Evolutionary conservation across 1,140 invertebrate species (phyloP), one percentile per base, ranked within the genome.

Genomic region (Pseudachorutes palmiensis): DNA sequence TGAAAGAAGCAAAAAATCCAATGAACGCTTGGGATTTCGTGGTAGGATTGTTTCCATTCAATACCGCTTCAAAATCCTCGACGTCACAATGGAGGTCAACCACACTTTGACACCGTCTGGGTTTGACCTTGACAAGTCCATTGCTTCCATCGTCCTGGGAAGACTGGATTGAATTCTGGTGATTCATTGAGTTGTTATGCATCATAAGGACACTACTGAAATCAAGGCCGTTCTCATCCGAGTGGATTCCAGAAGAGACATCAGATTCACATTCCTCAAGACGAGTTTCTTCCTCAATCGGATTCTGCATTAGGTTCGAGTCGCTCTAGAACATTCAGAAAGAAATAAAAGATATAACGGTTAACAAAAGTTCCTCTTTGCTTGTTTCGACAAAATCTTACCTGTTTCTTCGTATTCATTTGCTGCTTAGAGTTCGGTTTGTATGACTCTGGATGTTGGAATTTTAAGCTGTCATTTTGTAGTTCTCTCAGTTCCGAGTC

Each of bases 401-500:
- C 41, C 33, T 45, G 9, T 12, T 45, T 19, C 19, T 45, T 45
- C 9, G 36, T 45, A 45, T 12, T 19, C 19, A 12, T 45, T 45
- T n/a, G n/a, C n/a, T n/a, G n/a, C n/a, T 45, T 45, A 45, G 36
- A 45, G 19, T 45, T 19, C 19, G 9, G 9, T 45, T 19, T 9
- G 36, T 45, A 45, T 12, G 36, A 12, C 19, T 45, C 51, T 22
- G 51, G 51, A 19, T 55, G 9, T 64, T 73, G 72, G 60, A 65
- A 73, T n/a, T 45, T 58, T 16, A 59, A 22, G 33, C 62, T 51
- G 31, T 67, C 48, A 32, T 66, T 65, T 31, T 60, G 62, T 58
- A 88, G 72, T 41, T 79, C 79, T 1, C 79, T 72, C 70, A 86
- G 85, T 67, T 88, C 83, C 58, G 81, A 80, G 49, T 81, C 81